These are phyloP conservation scores for Sandelia bainsii DNA, from an alignment of 2,797 vertebrate species.

Conservation along the genomic window DNA sequence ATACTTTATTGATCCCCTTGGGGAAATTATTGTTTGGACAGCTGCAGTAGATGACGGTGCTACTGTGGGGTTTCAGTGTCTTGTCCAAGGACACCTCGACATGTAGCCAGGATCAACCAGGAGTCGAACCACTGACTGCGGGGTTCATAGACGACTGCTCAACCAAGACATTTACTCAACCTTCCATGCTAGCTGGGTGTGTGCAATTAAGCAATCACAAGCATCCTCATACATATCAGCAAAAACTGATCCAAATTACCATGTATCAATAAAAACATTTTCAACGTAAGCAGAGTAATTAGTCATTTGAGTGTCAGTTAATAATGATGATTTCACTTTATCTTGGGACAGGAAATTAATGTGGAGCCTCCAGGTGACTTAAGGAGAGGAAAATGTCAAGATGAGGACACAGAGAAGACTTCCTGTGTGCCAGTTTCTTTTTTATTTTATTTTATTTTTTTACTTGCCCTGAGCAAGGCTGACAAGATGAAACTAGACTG, in stretches of 20 bases:
- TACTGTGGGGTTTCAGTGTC: too few species aligned
- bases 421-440: slow-evolving; percentile 37
- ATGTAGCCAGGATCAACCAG: too few species aligned
- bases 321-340: slow-evolving; percentile 30
- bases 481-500: slow-evolving; percentile 82
- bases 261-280: neutral
- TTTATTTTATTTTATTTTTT: slow-evolving; percentile 21
- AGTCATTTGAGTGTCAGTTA: slow-evolving; percentile 31
- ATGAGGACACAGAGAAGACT: slow-evolving; percentile 56
- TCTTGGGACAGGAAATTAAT: slow-evolving; percentile 30
- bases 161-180: neutral
- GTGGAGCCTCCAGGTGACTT: slow-evolving; percentile 54
- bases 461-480: slow-evolving; percentile 65
- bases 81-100: too few species aligned
- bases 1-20: too few species aligned
- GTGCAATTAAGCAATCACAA: neutral
- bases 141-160: too few species aligned
- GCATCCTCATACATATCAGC: neutral
- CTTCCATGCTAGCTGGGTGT: neutral
- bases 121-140: too few species aligned
- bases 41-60: too few species aligned
- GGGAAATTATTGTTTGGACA: too few species aligned
- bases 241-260: neutral
- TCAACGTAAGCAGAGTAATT: slow-evolving; percentile 2
- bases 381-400: slow-evolving; percentile 66